Conservation (phyloP, 2,797 vertebrate species). For the Artibeus lituratus region DNA sequence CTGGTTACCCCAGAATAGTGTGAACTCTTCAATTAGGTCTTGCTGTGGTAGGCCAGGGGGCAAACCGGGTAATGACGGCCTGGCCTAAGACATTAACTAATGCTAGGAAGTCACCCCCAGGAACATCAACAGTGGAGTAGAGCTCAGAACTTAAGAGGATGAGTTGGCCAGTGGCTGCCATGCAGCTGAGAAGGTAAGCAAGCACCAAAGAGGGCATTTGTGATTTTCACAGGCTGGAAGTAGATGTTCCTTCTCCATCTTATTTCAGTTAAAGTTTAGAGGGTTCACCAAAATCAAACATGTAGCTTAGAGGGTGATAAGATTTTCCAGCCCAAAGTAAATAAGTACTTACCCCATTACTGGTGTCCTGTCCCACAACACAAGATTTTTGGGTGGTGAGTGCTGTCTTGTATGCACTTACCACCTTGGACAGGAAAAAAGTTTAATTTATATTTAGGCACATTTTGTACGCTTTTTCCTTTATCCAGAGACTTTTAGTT, state of each 20-base stretch:
- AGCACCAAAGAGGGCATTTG: neutral
- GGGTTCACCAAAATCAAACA: neutral
- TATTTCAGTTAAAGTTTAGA: neutral
- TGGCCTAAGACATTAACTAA: neutral
- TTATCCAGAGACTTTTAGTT: constrained; percentile 81
- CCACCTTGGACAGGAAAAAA: neutral
- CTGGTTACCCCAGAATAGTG: neutral
- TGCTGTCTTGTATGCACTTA: neutral
- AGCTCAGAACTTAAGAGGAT: neutral
- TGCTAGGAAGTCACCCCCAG: neutral
- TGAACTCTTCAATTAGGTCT: neutral
- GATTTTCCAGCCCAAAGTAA: neutral
- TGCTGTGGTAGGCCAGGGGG: neutral
- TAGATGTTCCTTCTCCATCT: neutral
- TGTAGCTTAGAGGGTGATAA: neutral
- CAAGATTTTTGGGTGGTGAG: neutral
- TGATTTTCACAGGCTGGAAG: neutral
- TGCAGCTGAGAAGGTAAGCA: neutral
- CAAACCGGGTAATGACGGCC: neutral
- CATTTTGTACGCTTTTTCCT: constrained; percentile 87
- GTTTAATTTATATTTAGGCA: constrained; percentile 90
- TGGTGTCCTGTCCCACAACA: neutral
- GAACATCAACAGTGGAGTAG: neutral
- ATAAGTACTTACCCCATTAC: neutral
- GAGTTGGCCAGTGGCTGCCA: neutral